A percentile compares a stretch with the other conserved stretches of the same genome.
Conservation (phyloP, 2,113 vertebrate species). For the Archilochus colubris region DNA sequence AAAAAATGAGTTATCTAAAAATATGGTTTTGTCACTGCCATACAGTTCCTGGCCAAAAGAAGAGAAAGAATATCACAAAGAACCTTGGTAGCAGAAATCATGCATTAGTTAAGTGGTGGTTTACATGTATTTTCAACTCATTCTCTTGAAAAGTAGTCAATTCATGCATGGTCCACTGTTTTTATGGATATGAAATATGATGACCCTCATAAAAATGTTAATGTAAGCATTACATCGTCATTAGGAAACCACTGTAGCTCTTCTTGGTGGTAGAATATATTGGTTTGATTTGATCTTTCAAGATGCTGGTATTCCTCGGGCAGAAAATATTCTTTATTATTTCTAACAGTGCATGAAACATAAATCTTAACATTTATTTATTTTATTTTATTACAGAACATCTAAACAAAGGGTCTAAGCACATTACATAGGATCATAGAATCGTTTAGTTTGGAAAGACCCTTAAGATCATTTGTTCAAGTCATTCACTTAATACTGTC, state of each 20-base stretch:
- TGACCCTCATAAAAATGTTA: slow-evolving; percentile 50
- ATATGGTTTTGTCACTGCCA: not conserved
- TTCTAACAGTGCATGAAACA: not conserved
- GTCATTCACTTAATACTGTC: not conserved
- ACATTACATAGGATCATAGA: not conserved
- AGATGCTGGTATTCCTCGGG: not conserved
- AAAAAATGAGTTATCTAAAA: not conserved
- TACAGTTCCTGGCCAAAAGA: not conserved
- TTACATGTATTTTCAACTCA: slow-evolving; percentile 19
- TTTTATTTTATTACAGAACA: not conserved
- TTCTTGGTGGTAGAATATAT: not conserved
- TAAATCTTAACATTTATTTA: not conserved
- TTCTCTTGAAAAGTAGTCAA: slow-evolving; percentile 24
- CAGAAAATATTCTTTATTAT: not conserved
- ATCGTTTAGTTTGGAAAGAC: not conserved
- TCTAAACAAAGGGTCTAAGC: not conserved
- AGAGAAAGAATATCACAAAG: slow-evolving; percentile 17
- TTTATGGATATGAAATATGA: slow-evolving; percentile 26
- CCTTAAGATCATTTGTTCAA: not conserved
- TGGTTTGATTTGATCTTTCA: slow-evolving; percentile 4
- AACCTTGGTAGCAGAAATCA: slow-evolving; percentile 12
- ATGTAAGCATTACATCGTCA: slow-evolving; percentile 20
- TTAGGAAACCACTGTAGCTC: slow-evolving; percentile 9
- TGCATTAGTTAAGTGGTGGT: not conserved
- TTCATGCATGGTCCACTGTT: slow-evolving; percentile 41